Base-by-base conservation (phyloP, 2,797 vertebrate genomes). In the Trichosurus vulpecula region DNA sequence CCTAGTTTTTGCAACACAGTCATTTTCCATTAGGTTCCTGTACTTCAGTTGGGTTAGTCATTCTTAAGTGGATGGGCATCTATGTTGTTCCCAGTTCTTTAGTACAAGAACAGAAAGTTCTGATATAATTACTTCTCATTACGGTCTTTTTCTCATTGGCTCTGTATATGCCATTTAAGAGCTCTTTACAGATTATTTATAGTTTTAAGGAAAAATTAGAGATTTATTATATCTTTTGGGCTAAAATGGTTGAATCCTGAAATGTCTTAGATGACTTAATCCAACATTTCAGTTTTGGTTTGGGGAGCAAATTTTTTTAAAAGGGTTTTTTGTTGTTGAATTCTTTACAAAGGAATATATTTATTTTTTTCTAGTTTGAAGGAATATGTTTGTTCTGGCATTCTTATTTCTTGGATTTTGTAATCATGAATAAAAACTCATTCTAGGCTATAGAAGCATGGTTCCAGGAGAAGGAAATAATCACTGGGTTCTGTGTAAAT, bases 191-290 rank as follows among this genome's bases (percentile, higher is more conserved):
- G 54, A 94, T 93, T 93, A 52, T 41, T 96, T 96, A 91, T 35
- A 96, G 94, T 56, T 96, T 94, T 54, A 31, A 25, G 54, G 57
- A 54, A 92, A 57, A 57, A 4, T 2, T 31, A 96, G n/a, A 51
- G 57, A 87, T 58, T 95, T 61, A 35, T 93, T 93, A 66, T 81
- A 41, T 94, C 16, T 92, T 90, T 58, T 90, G 8, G 27, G 55
- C 30, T 19, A 55, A 94, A 96, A 35, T 52, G 29, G 91, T 94
- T 93, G 93, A 94, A 96, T 97, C 52, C 54, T 94, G 41, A 94
- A 95, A 12, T 94, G n/a, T 92, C 29, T 93, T 66, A 25, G 19
- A 41, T 74, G 30, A 53, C 12, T 91, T 81, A 94, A 92, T 6
- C 56, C 91, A 94, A 31, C 11, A 90, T 51, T 52, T 54, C 93